Evolutionary conservation across 2,888 invertebrate species (phyloP).

Genomic region (Leptodirus hochenwartii): DNA sequence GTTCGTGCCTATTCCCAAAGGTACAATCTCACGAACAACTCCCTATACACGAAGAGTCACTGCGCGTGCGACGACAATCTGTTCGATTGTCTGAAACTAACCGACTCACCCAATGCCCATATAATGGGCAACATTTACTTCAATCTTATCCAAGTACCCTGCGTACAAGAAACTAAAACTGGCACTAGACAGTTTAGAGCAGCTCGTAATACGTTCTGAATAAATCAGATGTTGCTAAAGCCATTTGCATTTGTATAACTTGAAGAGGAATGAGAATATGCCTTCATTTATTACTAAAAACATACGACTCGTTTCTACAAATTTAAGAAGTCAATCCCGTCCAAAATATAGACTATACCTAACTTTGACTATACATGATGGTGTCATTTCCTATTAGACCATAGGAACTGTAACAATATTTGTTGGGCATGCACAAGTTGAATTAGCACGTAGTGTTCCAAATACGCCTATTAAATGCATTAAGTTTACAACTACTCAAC

Average conservation of each 20-base stretch:
- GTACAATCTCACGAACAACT: constrained; percentile 71
- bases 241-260: no score
- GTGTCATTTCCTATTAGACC: no score
- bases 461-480: no score
- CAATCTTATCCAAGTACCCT: constrained; percentile 60
- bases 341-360: no score
- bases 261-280: constrained; percentile 6
- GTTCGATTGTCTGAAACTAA: constrained; percentile 59
- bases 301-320: no score
- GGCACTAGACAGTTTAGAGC: constrained; percentile 30
- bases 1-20: constrained; percentile 45
- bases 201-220: constrained; percentile 34
- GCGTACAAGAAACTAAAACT: constrained; percentile 38
- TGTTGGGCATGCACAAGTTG: no score
- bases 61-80: constrained; percentile 75
- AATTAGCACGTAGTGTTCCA: no score
- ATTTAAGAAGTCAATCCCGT: no score
- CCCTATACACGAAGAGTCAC: constrained; percentile 75
- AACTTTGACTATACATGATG: no score
- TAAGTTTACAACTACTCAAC: no score
- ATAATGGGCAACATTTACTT: constrained; percentile 75
- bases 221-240: no score
- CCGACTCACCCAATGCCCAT: constrained; percentile 50
- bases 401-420: no score
- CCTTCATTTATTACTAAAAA: constrained; percentile 1